Evolutionary conservation across 2,113 vertebrate species (phyloP).

Genomic region (Dromaius novaehollandiae): DNA sequence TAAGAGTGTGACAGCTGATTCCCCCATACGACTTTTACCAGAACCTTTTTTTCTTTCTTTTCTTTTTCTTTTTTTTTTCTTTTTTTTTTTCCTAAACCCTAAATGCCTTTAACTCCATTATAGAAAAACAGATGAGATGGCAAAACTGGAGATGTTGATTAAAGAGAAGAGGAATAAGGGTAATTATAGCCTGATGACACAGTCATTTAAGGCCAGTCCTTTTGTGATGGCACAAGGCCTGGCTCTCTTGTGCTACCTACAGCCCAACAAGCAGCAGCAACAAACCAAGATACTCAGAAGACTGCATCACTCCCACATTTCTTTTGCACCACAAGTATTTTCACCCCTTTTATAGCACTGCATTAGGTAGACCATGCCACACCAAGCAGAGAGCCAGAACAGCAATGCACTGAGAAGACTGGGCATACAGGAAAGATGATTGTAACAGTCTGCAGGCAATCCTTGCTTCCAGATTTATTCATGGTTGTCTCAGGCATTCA

Average conservation of each 20-base stretch:
- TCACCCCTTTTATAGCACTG: background rate
- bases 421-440: background rate
- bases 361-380: background rate
- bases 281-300: background rate
- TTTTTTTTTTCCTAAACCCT: background rate
- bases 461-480: background rate
- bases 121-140: background rate
- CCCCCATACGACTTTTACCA: background rate
- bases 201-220: background rate
- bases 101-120: background rate
- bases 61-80: background rate
- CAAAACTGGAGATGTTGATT: background rate
- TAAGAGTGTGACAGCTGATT: background rate
- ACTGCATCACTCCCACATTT: accelerated
- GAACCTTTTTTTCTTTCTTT: background rate
- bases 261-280: background rate
- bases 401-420: background rate
- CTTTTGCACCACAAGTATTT: background rate
- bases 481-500: background rate
- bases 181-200: background rate
- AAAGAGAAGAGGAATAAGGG: background rate
- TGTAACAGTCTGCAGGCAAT: background rate
- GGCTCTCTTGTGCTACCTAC: background rate
- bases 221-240: background rate
- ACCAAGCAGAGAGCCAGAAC: background rate